Evolutionary conservation across 2,113 vertebrate genomes (phyloP).

Genomic region (Poeciliopsis prolifica): DNA sequence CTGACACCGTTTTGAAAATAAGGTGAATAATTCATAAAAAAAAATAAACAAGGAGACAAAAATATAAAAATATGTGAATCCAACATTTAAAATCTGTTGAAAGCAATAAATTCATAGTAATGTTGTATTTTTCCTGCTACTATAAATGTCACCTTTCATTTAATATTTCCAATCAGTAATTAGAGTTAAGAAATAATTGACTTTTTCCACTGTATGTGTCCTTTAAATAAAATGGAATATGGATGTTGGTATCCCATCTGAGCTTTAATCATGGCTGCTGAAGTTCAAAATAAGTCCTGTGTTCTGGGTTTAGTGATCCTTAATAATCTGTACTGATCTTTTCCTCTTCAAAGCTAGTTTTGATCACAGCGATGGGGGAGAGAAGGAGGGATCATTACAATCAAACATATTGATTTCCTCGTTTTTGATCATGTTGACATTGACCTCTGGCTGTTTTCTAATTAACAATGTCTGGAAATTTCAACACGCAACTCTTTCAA

Average conservation of each 20-base stretch:
- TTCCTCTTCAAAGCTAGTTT: slow-evolving; percentile 23
- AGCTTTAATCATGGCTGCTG: slow-evolving; percentile 19
- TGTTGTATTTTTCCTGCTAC: background rate
- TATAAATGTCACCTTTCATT: background rate
- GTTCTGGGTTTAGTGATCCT: slow-evolving; percentile 38
- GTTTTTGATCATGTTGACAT: slow-evolving; percentile 31
- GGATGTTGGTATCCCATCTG: background rate
- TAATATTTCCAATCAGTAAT: background rate
- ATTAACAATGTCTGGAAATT: background rate
- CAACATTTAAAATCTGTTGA: background rate
- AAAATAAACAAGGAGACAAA: no score
- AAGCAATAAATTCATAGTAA: background rate
- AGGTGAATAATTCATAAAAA: no score
- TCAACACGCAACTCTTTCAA: background rate
- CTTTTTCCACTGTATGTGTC: background rate
- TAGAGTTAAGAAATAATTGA: background rate
- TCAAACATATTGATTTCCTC: slow-evolving; percentile 43
- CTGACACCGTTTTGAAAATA: no score
- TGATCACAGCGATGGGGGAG: slow-evolving; percentile 1
- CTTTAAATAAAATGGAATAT: background rate
- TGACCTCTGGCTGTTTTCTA: slow-evolving; percentile 1
- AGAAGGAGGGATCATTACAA: slow-evolving; percentile 21
- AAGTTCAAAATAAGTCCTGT: slow-evolving; percentile 43
- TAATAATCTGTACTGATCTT: slow-evolving; percentile 63
- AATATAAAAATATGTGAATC: no score